These are phyloP conservation scores for Ochropleura leucogaster DNA, from an alignment of 2,888 invertebrate species.

Conservation along the genomic window DNA sequence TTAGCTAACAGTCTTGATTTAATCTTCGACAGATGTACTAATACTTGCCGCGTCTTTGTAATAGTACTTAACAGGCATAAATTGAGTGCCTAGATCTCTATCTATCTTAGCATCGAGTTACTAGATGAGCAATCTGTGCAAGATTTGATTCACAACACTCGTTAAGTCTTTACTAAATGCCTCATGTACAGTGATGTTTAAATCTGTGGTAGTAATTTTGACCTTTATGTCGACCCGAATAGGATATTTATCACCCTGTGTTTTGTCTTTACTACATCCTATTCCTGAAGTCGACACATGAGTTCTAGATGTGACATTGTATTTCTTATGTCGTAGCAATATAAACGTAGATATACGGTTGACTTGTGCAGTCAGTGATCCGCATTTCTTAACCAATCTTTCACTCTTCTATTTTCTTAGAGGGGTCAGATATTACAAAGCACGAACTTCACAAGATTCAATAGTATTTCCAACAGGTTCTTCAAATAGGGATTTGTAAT, in stretches of 20 bases:
- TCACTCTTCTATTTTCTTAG: too few relatives aligned
- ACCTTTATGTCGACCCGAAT: too few relatives aligned
- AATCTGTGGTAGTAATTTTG: too few relatives aligned
- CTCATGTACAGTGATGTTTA: too few relatives aligned
- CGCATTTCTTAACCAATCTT: too few relatives aligned
- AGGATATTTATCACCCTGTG: background rate
- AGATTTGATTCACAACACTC: conserved; percentile 48
- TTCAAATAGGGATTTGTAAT: background rate
- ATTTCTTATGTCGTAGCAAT: background rate
- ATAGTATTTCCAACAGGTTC: background rate
- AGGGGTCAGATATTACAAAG: too few relatives aligned
- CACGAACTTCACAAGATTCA: background rate
- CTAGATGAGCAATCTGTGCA: conserved; percentile 49
- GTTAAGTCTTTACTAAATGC: conserved; percentile 11
- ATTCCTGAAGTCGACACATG: background rate
- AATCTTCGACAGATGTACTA: conserved; percentile 44
- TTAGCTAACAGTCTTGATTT: conserved; percentile 31
- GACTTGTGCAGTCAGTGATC: background rate
- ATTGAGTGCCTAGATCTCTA: conserved; percentile 60
- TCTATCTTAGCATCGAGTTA: conserved; percentile 51
- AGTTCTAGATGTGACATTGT: background rate
- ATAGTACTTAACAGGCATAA: conserved; percentile 44
- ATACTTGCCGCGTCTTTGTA: conserved; percentile 33
- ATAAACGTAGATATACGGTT: background rate
- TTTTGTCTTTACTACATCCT: background rate